These are phyloP conservation scores for Hartigia nigra DNA, from an alignment of 2,888 invertebrate genomes.

Conservation along the genomic window DNA sequence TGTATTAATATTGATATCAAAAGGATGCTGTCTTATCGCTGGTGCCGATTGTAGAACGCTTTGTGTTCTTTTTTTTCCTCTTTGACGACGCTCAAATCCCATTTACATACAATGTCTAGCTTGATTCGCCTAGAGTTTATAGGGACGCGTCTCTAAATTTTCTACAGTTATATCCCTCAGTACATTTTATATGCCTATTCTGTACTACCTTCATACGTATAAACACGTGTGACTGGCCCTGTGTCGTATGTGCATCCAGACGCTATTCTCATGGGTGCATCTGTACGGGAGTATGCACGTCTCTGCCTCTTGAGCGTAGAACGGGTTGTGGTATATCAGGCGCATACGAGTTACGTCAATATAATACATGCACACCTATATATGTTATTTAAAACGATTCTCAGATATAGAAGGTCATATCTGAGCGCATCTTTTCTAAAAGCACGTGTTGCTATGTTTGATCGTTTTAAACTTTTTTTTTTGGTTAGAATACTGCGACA, in stretches of 20 bases:
- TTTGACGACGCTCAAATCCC: neutral
- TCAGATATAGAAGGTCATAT: neutral
- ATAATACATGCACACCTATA: neutral
- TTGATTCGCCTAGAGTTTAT: neutral
- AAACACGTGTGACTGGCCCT: neutral
- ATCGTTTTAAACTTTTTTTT: neutral
- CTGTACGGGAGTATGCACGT: neutral
- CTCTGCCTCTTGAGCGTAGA: neutral
- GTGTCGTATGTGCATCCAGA: neutral
- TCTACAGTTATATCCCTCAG: neutral
- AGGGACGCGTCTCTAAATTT: neutral
- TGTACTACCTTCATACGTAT: neutral
- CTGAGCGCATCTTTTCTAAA: neutral
- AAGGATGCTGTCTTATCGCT: constrained; percentile 43
- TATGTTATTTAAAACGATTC: neutral
- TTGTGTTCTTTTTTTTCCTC: neutral
- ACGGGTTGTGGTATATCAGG: neutral
- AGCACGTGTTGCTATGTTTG: neutral
- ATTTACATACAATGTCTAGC: neutral
- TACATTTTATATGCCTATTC: neutral
- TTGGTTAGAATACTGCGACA: neutral
- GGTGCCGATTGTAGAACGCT: neutral
- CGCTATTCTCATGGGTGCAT: neutral
- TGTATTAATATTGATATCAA: constrained; percentile 46
- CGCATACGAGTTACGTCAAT: neutral